Conservation (phyloP, 2,888 invertebrate species). For the Tanaodytes sp. region DNA sequence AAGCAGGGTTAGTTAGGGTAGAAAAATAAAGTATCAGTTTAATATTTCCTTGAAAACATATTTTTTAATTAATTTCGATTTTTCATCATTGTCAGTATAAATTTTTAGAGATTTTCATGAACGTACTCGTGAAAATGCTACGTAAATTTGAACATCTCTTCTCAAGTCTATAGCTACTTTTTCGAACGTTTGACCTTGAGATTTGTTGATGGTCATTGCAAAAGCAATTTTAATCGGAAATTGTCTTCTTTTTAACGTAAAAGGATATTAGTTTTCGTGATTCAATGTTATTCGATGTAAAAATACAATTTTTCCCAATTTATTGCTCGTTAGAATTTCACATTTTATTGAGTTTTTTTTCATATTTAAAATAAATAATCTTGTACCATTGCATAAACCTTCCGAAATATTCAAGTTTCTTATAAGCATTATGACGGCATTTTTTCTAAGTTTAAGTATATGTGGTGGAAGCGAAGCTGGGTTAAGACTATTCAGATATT, state of each 20-base stretch:
- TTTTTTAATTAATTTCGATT: too few species aligned
- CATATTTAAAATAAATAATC: not conserved
- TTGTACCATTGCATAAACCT: not conserved
- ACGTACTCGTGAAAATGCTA: not conserved
- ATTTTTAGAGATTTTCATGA: not conserved
- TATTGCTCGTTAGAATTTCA: not conserved
- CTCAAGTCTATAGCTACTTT: not conserved
- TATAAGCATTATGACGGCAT: not conserved
- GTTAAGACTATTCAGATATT: not conserved
- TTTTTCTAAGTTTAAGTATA: not conserved
- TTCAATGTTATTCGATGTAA: conserved; percentile 1
- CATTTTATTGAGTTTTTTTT: not conserved
- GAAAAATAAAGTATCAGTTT: too few species aligned
- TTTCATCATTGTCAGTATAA: too few species aligned
- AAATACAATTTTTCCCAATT: not conserved
- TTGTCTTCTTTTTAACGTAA: too few species aligned
- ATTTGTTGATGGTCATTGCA: not conserved
- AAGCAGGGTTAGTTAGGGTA: too few species aligned
- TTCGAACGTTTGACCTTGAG: too few species aligned
- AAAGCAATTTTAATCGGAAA: too few species aligned
- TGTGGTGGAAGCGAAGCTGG: not conserved
- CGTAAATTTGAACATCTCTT: not conserved
- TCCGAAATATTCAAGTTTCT: not conserved
- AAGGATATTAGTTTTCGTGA: not conserved
- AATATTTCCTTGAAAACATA: too few species aligned